Percentiles rank a stretch among this genome's conserved stretches.
Conservation (phyloP, 2,113 vertebrate genomes). For the Notarius quadriscutis region DNA sequence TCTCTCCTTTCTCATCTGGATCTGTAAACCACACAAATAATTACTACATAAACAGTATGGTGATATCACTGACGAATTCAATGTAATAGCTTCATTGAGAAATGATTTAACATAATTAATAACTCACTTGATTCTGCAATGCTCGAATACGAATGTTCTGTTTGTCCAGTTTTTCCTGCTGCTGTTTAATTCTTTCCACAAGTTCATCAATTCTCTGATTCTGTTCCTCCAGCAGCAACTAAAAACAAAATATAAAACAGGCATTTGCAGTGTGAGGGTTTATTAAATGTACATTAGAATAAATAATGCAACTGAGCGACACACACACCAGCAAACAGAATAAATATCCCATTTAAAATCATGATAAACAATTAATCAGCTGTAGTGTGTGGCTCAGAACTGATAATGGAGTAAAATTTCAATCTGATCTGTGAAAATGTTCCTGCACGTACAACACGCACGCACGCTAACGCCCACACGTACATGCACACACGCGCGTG, state of each 20-base stretch:
- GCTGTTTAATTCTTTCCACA: constrained; percentile 82
- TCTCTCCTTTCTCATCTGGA: constrained; percentile 9
- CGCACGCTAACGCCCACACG: not conserved
- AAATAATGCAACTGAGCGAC: not conserved
- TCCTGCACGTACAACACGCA: constrained; percentile 57
- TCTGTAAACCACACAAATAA: not conserved
- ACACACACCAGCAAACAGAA: not conserved
- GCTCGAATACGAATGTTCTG: constrained; percentile 86
- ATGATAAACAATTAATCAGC: not conserved
- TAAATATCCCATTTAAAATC: not conserved
- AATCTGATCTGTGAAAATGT: not conserved
- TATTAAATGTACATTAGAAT: not conserved
- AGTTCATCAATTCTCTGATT: constrained; percentile 84
- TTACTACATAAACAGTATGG: not conserved
- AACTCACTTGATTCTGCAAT: constrained; percentile 74
- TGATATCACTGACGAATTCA: not conserved
- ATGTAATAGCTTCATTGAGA: not conserved
- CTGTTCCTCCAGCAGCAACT: constrained; percentile 85
- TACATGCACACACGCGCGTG: not conserved
- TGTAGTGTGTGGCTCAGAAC: not conserved
- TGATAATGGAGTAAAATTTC: not conserved
- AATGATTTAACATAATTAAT: not conserved
- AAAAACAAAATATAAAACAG: constrained; percentile 11
- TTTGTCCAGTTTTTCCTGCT: constrained; percentile 91
- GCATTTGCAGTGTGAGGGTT: not conserved